These are phyloP conservation scores for Stratiomys singularior DNA, from an alignment of 2,888 invertebrate species.

Conservation along the genomic window DNA sequence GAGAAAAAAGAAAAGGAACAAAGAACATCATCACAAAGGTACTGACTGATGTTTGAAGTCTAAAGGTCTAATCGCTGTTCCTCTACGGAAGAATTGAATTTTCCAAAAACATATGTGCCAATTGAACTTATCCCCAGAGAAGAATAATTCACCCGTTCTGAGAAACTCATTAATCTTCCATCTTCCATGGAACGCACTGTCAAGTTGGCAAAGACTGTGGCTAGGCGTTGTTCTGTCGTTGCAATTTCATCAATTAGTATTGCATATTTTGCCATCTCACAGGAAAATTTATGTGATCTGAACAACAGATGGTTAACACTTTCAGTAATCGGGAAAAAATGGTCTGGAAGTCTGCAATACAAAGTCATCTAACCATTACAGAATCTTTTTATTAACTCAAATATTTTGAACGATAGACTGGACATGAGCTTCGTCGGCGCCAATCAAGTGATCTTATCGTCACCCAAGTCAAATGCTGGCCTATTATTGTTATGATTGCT, in stretches of 20 bases:
- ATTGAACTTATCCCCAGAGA: no score
- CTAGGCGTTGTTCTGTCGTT: neutral
- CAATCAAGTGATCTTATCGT: slow-evolving; percentile 18
- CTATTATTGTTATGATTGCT: slow-evolving; percentile 15
- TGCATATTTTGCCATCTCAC: slow-evolving; percentile 1
- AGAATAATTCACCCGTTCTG: neutral
- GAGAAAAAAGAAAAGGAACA: no score
- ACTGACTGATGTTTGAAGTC: no score
- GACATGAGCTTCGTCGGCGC: neutral
- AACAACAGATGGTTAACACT: slow-evolving; percentile 26
- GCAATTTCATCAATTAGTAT: slow-evolving; percentile 13
- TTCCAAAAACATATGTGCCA: no score
- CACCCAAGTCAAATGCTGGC: neutral
- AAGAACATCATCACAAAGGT: no score
- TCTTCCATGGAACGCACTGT: no score
- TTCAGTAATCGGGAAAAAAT: neutral
- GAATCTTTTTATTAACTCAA: neutral
- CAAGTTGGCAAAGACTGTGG: no score
- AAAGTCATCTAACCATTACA: neutral
- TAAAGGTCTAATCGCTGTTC: no score
- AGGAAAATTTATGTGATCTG: neutral
- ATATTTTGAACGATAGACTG: neutral
- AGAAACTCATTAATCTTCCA: neutral
- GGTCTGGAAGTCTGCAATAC: neutral
- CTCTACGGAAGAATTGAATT: no score